Evolutionary conservation across 2,888 invertebrate genomes (phyloP).

Genomic region (Platypus cylindrus): DNA sequence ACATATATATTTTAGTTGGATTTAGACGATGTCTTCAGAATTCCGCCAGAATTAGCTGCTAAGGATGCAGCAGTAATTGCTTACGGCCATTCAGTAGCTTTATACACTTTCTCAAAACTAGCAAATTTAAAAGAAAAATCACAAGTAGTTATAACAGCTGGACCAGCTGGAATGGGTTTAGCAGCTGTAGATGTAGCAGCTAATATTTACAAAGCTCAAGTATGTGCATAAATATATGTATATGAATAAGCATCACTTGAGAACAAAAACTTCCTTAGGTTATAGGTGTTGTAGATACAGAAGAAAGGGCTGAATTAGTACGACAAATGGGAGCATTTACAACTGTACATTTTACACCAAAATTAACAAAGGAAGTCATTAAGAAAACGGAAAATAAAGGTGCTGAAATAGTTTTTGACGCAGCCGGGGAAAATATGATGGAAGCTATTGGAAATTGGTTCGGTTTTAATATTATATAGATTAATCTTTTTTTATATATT

Average conservation of each 20-base stretch:
- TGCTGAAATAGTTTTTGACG: conserved; percentile 52
- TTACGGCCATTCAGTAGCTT: conserved; percentile 51
- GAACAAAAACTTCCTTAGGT: conserved; percentile 36
- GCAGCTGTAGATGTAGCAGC: conserved; percentile 58
- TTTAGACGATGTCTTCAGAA: conserved; percentile 44
- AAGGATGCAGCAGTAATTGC: conserved; percentile 45
- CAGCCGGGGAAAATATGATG: conserved; percentile 48
- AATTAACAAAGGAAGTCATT: conserved; percentile 41
- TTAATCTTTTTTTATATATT: conserved; percentile 4
- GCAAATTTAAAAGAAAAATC: conserved; percentile 39
- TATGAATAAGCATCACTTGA: not conserved
- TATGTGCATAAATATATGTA: conserved; percentile 21
- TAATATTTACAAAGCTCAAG: conserved; percentile 52
- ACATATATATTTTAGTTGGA: conserved; percentile 23
- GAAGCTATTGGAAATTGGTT: conserved; percentile 46
- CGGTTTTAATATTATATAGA: conserved; percentile 9
- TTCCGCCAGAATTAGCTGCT: conserved; percentile 41
- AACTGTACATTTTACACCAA: conserved; percentile 45
- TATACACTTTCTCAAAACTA: conserved; percentile 46
- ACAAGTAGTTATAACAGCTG: conserved; percentile 50
- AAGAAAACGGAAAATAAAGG: conserved; percentile 45
- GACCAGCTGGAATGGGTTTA: conserved; percentile 48
- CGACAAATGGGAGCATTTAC: conserved; percentile 50
- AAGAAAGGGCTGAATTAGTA: conserved; percentile 44
- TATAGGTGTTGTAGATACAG: conserved; percentile 53